phyloP scores from a whole-genome alignment of 1,140 invertebrate genomes.

The Papilio helenus region DNA sequence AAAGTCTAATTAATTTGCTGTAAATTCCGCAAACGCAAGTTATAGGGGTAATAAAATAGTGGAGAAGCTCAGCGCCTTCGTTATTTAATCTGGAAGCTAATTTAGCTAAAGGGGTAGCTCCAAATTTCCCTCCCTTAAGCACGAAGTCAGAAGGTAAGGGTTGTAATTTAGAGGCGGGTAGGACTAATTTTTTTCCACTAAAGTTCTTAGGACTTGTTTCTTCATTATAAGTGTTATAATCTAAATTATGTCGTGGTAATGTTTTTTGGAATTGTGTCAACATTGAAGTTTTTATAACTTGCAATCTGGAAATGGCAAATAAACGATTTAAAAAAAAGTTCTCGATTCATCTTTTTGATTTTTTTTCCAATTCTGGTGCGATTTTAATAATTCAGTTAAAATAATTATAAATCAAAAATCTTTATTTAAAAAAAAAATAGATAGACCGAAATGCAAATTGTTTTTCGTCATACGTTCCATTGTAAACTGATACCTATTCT shows the following conservation, averaged over 20 bases:
- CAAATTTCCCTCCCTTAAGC: constrained; percentile 46
- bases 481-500: too few species aligned
- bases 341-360: too few species aligned
- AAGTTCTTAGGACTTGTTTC: constrained; percentile 24
- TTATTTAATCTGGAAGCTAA: not conserved
- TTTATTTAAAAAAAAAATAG: too few species aligned
- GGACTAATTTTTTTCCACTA: constrained; percentile 54
- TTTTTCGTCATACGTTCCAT: too few species aligned
- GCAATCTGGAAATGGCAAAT: constrained; percentile 51
- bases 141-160: constrained; percentile 63
- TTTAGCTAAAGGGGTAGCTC: not conserved
- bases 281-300: constrained; percentile 55
- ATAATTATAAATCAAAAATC: too few species aligned
- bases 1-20: constrained; percentile 35
- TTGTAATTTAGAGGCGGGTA: constrained; percentile 68
- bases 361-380: too few species aligned
- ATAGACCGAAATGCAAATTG: too few species aligned
- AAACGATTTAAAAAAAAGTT: not conserved
- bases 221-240: constrained; percentile 51
- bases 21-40: constrained; percentile 31
- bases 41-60: constrained; percentile 35
- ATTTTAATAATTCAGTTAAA: too few species aligned
- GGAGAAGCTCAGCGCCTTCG: constrained; percentile 19
- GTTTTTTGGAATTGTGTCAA: constrained; percentile 54
- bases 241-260: constrained; percentile 46